Percentiles rank a stretch among this genome's conserved stretches.
Conservation (phyloP, 2,888 invertebrate species). For the Odontothrips loti region DNA sequence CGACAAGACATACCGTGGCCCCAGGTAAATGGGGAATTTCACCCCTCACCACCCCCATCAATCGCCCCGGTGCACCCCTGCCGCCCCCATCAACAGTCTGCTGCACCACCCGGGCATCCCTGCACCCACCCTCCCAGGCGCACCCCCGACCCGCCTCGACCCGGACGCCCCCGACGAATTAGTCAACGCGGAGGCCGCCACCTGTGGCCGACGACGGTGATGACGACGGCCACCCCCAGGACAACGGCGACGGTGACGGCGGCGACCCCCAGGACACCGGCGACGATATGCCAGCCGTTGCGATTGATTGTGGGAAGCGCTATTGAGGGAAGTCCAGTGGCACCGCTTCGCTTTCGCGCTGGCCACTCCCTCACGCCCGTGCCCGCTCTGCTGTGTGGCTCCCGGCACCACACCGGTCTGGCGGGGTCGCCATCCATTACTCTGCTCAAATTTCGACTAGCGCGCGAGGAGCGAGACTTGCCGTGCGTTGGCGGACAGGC, state of each 20-base stretch:
- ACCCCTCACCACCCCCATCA: not conserved
- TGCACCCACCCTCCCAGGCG: not conserved
- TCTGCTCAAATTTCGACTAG: too few species aligned
- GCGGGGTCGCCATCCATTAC: too few species aligned
- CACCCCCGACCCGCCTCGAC: not conserved
- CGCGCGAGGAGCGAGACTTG: too few species aligned
- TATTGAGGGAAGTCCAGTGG: constrained; percentile 10
- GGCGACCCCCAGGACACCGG: too few species aligned
- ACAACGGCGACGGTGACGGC: too few species aligned
- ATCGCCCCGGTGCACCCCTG: not conserved
- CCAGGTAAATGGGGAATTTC: constrained; percentile 19
- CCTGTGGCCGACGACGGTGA: not conserved
- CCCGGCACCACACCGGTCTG: too few species aligned
- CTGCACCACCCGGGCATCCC: not conserved
- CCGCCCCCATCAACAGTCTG: too few species aligned
- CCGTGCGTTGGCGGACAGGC: too few species aligned
- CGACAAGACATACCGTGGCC: not conserved
- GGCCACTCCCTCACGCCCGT: too few species aligned
- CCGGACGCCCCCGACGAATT: not conserved
- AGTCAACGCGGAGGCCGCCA: not conserved
- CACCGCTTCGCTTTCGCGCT: too few species aligned
- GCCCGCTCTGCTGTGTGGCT: too few species aligned
- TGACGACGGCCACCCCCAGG: not conserved
- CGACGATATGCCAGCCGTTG: too few species aligned
- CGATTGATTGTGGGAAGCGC: not conserved